Evolutionary conservation across 2,797 vertebrate species (phyloP), one percentile per base, ranked within the genome.

Genomic region (Huso huso): DNA sequence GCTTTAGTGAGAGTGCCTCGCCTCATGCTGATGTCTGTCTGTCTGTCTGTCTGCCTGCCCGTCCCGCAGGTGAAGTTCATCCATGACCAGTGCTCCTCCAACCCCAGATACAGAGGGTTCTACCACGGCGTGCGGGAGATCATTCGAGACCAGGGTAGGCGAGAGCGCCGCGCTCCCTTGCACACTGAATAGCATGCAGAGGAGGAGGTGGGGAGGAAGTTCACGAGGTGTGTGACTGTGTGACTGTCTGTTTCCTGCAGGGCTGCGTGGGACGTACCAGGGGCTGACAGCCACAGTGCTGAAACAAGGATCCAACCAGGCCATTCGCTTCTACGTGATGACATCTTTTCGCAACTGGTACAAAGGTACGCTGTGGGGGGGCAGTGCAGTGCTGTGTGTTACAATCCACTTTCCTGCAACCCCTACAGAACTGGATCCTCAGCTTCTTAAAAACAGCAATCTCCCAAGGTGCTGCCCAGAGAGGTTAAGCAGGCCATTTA

Each of bases 251-350:
- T 18, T 63, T 0, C 74, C 68, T 65, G 51, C 60, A 93, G 92
- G 91, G 6, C 77, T 92, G 66, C 79, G 88, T 62, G 91, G 92
- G 58, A 92, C 88, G 0, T 93, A 93, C 78, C 91, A 93, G 73
- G 89, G 90, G 15, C 79, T 93, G 65, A 92, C 90, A 1, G 86
- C 90, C 0, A 93, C 91, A 1, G 79, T 93, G 58, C 75, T 90
- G 9, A 93, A 93, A 77, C 92, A 92, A 70, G 91, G 91, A 61
- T 85, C 82, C 72, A 93, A 92, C 79, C 90, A 92, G 76, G 91
- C 92, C 23, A 93, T 92, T 69, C 79, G 91, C 10, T 93, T 93
- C 75, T 93, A 89, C 51, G 87, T 92, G 50, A 93, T 93, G 90
- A 93, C 88, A 50, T 65, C 77, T 1, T 79, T 93, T 50, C 84